Conservation (phyloP, 2,113 vertebrate species). For the Urocitellus parryii region DNA sequence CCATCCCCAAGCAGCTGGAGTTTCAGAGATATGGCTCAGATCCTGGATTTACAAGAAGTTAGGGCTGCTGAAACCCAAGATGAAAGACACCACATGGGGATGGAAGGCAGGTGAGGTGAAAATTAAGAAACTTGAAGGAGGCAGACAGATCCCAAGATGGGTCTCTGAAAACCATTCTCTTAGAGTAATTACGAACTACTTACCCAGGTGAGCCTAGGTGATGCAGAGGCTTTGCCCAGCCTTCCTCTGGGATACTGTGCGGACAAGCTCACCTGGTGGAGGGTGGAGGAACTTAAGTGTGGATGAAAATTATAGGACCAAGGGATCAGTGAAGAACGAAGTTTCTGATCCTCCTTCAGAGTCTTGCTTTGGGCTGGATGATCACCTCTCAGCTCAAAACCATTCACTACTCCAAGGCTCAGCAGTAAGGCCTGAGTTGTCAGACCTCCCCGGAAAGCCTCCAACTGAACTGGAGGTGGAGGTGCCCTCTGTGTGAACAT, state of each 20-base stretch:
- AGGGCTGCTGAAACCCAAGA: constrained; percentile 75
- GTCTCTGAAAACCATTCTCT: constrained; percentile 60
- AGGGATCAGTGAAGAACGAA: neutral
- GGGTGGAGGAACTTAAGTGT: neutral
- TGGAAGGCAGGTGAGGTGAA: constrained; percentile 64
- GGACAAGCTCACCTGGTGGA: neutral
- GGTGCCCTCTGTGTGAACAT: neutral
- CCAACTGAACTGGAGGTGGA: neutral
- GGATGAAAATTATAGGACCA: neutral
- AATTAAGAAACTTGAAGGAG: constrained; percentile 74
- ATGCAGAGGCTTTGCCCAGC: neutral
- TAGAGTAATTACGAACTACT: constrained; percentile 81
- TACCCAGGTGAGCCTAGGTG: neutral
- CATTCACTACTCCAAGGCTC: neutral
- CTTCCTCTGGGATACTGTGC: neutral
- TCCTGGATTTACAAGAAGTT: constrained; percentile 92
- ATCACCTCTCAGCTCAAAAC: neutral
- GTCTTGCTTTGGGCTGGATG: neutral
- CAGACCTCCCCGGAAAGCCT: neutral
- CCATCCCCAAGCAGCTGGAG: constrained; percentile 86
- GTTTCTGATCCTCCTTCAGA: constrained; percentile 5
- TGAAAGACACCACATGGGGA: constrained; percentile 28
- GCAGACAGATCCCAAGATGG: neutral
- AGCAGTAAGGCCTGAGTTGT: neutral
- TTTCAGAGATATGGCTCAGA: constrained; percentile 95